Evolutionary conservation across 2,797 vertebrate species (phyloP).

Genomic region (Enteromius unitaeniatus): DNA sequence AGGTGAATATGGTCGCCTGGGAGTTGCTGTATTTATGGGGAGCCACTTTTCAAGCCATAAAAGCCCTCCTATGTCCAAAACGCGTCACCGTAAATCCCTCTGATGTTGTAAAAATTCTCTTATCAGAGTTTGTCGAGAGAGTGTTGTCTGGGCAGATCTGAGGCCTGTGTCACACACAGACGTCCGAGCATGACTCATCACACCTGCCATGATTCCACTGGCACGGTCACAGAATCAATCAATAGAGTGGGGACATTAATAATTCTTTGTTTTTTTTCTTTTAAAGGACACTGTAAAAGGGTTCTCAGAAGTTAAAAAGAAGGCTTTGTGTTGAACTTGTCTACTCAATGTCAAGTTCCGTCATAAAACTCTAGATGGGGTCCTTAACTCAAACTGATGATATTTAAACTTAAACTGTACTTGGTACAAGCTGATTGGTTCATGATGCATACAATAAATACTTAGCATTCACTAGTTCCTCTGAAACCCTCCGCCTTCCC

Average conservation of each 20-base stretch:
- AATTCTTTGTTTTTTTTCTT: conserved; percentile 6
- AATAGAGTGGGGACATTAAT: conserved; percentile 4
- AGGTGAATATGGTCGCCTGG: not conserved
- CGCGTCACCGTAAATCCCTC: conserved; percentile 23
- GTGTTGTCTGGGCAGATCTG: conserved; percentile 38
- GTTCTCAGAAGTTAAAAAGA: not conserved
- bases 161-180: conserved; percentile 9
- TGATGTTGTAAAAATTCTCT: conserved; percentile 35
- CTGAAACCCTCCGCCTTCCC: not conserved
- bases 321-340: not conserved
- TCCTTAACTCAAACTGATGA: not conserved
- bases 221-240: conserved; percentile 2
- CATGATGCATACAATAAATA: not conserved
- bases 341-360: not conserved
- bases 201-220: conserved; percentile 5
- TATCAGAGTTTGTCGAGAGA: conserved; percentile 38
- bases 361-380: not conserved
- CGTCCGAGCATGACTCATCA: conserved; percentile 37
- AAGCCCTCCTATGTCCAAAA: conserved; percentile 12
- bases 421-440: not conserved
- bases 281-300: conserved; percentile 12
- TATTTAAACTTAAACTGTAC: not conserved
- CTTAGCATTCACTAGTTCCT: too few relatives aligned
- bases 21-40: conserved; percentile 27
- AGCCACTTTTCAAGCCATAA: conserved; percentile 12